These are phyloP conservation scores for Steinernema feltiae DNA, from an alignment of 1,140 invertebrate genomes.

Conservation along the genomic window DNA sequence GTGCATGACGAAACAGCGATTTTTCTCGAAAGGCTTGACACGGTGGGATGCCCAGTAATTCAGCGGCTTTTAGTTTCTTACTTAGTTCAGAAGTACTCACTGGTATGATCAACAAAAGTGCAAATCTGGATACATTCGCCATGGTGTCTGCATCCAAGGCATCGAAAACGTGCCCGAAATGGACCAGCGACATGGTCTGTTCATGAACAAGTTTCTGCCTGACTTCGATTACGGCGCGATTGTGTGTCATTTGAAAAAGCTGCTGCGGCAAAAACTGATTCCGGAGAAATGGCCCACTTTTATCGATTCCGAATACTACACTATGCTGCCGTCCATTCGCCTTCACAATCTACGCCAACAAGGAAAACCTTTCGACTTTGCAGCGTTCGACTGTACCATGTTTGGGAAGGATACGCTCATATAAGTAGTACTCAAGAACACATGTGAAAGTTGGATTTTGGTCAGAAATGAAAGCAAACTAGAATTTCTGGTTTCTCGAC, in stretches of 20 bases:
- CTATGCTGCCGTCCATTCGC: neutral
- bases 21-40: neutral
- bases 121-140: neutral
- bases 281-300: neutral
- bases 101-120: neutral
- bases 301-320: neutral
- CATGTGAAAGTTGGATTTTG: no score
- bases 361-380: neutral
- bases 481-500: no score
- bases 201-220: constrained; percentile 42
- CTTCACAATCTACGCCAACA: neutral
- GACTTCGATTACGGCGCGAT: constrained; percentile 40
- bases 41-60: no score
- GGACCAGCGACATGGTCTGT: constrained; percentile 24
- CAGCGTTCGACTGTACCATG: neutral
- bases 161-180: constrained; percentile 39
- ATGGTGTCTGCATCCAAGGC: constrained; percentile 40
- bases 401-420: neutral
- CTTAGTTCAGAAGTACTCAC: neutral
- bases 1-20: constrained; percentile 19
- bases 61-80: no score
- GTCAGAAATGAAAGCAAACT: no score
- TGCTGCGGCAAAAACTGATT: constrained; percentile 16
- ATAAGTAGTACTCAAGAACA: neutral
- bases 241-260: constrained; percentile 35